phyloP scores from a whole-genome alignment of 2,113 vertebrate species.

The Furnarius figulus region DNA sequence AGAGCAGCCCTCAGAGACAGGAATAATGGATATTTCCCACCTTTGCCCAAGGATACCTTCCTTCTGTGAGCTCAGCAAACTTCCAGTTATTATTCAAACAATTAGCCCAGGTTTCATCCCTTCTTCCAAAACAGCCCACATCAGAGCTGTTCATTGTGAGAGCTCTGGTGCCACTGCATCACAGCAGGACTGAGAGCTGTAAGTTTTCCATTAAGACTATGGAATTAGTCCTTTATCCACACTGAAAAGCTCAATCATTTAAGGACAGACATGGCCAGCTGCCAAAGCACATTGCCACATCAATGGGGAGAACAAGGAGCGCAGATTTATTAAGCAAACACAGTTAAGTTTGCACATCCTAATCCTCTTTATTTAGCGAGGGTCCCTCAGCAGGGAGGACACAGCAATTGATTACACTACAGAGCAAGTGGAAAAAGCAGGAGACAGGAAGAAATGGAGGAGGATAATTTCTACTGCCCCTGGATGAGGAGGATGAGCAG shows the following conservation, averaged over 20 bases:
- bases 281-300: neutral
- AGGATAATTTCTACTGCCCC: neutral
- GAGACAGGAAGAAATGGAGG: neutral
- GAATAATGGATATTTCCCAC: neutral
- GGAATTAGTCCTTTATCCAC: neutral
- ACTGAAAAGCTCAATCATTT: neutral
- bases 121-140: neutral
- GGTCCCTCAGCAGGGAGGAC: neutral
- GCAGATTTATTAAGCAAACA: neutral
- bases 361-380: neutral
- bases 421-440: neutral
- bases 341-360: neutral
- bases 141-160: neutral
- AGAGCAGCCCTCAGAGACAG: neutral
- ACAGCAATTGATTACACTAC: neutral
- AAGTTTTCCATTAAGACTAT: neutral
- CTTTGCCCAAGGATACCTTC: neutral
- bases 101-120: neutral
- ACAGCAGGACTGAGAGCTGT: neutral
- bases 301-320: neutral
- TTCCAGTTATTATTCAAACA: neutral
- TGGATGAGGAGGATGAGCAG: fast-evolving
- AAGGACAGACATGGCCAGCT: neutral
- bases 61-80: neutral
- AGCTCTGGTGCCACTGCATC: neutral